These are phyloP conservation scores for Andrena haemorrhoa DNA, from an alignment of 2,888 invertebrate species.

Conservation along the genomic window DNA sequence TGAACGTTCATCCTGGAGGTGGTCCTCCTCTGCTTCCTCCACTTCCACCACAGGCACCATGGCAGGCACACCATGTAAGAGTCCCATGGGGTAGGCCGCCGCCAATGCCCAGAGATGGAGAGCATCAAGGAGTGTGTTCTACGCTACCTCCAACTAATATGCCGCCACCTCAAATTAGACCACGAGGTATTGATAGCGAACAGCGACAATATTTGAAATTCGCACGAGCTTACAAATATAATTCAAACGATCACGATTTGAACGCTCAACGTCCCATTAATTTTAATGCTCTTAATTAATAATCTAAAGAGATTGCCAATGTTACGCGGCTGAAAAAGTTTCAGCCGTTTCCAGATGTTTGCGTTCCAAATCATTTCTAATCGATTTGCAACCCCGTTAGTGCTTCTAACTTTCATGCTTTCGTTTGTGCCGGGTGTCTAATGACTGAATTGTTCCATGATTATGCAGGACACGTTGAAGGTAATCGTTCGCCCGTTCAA, in stretches of 20 bases:
- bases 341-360: neutral
- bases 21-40: constrained; percentile 69
- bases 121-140: constrained; percentile 68
- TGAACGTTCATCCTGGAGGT: constrained; percentile 65
- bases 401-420: constrained; percentile 5
- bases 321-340: neutral
- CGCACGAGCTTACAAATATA: constrained; percentile 26
- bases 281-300: constrained; percentile 21
- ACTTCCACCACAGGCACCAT: constrained; percentile 75
- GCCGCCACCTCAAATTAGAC: constrained; percentile 82
- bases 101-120: constrained; percentile 76
- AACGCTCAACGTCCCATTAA: neutral
- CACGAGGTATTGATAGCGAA: constrained; percentile 61
- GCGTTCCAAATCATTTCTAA: neutral
- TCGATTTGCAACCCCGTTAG: constrained; percentile 2
- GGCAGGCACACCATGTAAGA: constrained; percentile 79
- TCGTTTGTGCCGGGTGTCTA: neutral
- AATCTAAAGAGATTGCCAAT: neutral
- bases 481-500: constrained; percentile 77
- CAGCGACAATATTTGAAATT: constrained; percentile 17
- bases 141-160: constrained; percentile 79
- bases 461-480: constrained; percentile 75
- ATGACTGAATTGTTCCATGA: constrained; percentile 36
- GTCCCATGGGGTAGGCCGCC: constrained; percentile 80
- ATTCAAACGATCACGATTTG: constrained; percentile 1